Conservation (phyloP, 2,888 invertebrate species). For the Emmelina monodactyla region DNA sequence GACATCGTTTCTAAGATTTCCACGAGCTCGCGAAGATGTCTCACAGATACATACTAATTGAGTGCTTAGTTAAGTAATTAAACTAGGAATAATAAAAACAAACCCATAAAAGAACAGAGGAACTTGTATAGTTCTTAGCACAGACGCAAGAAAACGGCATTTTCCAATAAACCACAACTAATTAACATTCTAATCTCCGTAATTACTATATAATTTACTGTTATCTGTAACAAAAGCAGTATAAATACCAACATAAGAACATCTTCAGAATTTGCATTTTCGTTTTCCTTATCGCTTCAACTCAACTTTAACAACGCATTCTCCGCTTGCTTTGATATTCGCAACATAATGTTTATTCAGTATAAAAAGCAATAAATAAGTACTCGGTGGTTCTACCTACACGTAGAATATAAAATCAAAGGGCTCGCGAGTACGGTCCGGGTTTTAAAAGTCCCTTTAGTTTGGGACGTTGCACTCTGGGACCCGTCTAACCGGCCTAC, state of each 20-base stretch:
- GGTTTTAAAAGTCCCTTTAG: constrained; percentile 59
- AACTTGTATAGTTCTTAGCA: too few relatives aligned
- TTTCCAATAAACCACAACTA: too few relatives aligned
- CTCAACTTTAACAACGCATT: constrained; percentile 15
- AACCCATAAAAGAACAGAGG: too few relatives aligned
- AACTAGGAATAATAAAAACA: too few relatives aligned
- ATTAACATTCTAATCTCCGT: not conserved
- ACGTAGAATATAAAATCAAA: constrained; percentile 32
- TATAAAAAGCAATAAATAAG: not conserved
- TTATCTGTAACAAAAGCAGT: not conserved
- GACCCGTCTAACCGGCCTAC: constrained; percentile 64
- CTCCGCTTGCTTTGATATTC: not conserved
- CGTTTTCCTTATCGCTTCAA: constrained; percentile 31
- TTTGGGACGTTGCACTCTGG: constrained; percentile 63
- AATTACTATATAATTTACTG: not conserved
- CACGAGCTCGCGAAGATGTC: too few relatives aligned
- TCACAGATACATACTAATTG: too few relatives aligned
- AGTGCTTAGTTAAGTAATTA: too few relatives aligned
- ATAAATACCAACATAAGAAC: not conserved
- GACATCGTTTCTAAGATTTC: too few relatives aligned
- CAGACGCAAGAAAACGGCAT: too few relatives aligned
- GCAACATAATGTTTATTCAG: not conserved
- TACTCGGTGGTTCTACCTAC: not conserved
- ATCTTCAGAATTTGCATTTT: constrained; percentile 25
- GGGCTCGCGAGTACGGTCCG: constrained; percentile 48